Evolutionary conservation across 2,888 invertebrate genomes (phyloP).

Genomic region (Dioctria rufipes): DNA sequence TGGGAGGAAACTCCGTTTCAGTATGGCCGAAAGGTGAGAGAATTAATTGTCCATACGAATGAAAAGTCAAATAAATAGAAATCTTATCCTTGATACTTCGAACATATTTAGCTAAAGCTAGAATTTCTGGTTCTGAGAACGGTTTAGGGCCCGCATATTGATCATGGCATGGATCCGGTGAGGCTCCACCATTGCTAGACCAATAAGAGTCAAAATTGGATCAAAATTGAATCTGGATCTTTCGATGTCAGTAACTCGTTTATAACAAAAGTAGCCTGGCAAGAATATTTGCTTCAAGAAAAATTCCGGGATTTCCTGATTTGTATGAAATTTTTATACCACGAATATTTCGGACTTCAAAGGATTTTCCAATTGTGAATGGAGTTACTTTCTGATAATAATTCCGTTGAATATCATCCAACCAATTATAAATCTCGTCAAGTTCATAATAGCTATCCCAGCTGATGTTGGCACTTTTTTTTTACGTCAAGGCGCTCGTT

Average conservation of each 20-base stretch:
- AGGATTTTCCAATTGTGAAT: conserved; percentile 74
- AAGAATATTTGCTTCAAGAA: conserved; percentile 78
- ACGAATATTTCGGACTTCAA: conserved; percentile 75
- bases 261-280: conserved; percentile 79
- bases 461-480: conserved; percentile 68
- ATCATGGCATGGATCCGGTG: conserved; percentile 68
- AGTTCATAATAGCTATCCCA: conserved; percentile 77
- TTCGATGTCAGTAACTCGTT: conserved; percentile 78
- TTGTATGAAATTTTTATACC: conserved; percentile 73
- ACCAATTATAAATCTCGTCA: conserved; percentile 75
- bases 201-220: conserved; percentile 68
- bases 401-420: conserved; percentile 71
- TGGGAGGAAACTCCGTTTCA: conserved; percentile 69
- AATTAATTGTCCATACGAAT: conserved; percentile 77
- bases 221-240: conserved; percentile 73
- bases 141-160: conserved; percentile 74
- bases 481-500: conserved; percentile 67
- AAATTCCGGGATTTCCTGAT: conserved; percentile 73
- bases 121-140: conserved; percentile 75
- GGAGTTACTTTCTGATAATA: conserved; percentile 73
- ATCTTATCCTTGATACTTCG: conserved; percentile 66
- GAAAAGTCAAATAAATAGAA: conserved; percentile 75
- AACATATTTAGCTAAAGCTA: conserved; percentile 72
- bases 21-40: conserved; percentile 76
- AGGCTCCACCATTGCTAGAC: conserved; percentile 72